A percentile compares a stretch with the other conserved stretches of the same genome.
These are phyloP conservation scores for Oenanthe oenanthe DNA, from an alignment of 2,113 vertebrate genomes.

Conservation along the genomic window DNA sequence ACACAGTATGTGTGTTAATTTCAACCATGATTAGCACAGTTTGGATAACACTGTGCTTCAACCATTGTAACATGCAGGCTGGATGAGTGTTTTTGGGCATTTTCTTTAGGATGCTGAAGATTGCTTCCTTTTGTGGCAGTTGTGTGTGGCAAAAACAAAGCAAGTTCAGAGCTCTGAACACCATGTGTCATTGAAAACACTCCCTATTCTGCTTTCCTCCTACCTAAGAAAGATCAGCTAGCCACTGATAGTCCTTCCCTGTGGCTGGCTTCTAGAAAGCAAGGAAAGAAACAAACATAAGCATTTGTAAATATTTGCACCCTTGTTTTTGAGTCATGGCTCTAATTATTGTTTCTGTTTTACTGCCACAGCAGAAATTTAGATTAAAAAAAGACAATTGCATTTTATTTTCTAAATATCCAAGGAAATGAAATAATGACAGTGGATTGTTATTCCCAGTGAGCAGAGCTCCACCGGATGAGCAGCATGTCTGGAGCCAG, in stretches of 20 bases:
- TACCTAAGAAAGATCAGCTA: not conserved
- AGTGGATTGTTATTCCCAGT: not conserved
- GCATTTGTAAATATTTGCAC: not conserved
- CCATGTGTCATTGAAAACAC: not conserved
- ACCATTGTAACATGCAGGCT: not conserved
- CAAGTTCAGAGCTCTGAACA: not conserved
- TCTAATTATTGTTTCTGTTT: slow-evolving; percentile 48
- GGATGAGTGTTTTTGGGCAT: not conserved
- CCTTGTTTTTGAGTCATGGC: slow-evolving; percentile 9
- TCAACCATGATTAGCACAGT: not conserved
- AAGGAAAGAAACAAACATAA: slow-evolving; percentile 5
- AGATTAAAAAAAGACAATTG: slow-evolving; percentile 47
- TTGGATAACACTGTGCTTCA: not conserved
- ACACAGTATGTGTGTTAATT: not conserved
- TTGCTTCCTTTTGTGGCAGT: not conserved
- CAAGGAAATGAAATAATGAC: slow-evolving; percentile 46
- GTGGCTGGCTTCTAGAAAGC: not conserved
- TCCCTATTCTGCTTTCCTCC: not conserved
- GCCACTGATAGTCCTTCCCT: not conserved
- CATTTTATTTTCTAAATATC: slow-evolving; percentile 35
- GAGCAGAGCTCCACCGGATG: not conserved
- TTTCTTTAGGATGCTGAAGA: not conserved
- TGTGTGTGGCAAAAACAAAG: not conserved
- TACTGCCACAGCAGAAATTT: slow-evolving; percentile 18
- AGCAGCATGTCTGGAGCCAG: slow-evolving; percentile 24